Percentiles rank a stretch among this genome's conserved stretches.
Conservation (phyloP, 2,888 invertebrate species). For the Meliscaeva auricollis region DNA sequence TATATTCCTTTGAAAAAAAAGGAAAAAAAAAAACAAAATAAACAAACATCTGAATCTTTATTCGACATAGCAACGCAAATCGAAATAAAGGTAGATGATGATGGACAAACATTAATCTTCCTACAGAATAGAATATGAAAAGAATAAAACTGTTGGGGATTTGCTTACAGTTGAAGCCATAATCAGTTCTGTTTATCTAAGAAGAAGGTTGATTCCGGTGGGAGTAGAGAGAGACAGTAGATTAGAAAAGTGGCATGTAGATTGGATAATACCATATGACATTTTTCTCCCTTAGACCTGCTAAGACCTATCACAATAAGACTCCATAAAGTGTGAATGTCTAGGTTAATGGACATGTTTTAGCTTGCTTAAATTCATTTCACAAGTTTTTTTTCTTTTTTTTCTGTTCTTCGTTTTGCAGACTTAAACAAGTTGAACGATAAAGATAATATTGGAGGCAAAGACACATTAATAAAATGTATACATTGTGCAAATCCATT, state of each 20-base stretch:
- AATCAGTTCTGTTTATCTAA: slow-evolving; percentile 24
- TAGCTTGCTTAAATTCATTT: slow-evolving; percentile 6
- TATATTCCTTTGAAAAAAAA: slow-evolving; percentile 20
- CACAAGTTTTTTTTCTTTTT: background rate
- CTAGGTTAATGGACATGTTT: background rate
- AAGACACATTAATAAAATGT: no score
- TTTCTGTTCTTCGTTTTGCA: background rate
- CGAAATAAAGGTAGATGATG: slow-evolving; percentile 45
- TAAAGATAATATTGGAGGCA: background rate
- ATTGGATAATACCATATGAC: slow-evolving; percentile 38
- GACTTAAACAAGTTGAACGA: background rate
- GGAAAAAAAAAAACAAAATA: background rate
- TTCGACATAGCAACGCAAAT: slow-evolving; percentile 18
- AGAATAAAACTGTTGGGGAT: slow-evolving; percentile 38
- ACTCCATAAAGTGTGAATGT: slow-evolving; percentile 14
- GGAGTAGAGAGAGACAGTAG: slow-evolving; percentile 9
- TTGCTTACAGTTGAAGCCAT: slow-evolving; percentile 21
- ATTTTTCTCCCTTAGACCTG: background rate
- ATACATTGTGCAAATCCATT: no score
- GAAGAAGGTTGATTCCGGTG: slow-evolving; percentile 15
- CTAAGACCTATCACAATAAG: slow-evolving; percentile 8
- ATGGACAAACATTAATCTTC: slow-evolving; percentile 64
- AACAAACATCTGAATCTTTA: slow-evolving; percentile 13
- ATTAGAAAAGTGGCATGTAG: slow-evolving; percentile 27
- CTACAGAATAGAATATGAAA: slow-evolving; percentile 54